Evolutionary conservation across 2,797 vertebrate species (phyloP), one percentile per base, ranked within the genome.

Genomic region (Nasua narica): DNA sequence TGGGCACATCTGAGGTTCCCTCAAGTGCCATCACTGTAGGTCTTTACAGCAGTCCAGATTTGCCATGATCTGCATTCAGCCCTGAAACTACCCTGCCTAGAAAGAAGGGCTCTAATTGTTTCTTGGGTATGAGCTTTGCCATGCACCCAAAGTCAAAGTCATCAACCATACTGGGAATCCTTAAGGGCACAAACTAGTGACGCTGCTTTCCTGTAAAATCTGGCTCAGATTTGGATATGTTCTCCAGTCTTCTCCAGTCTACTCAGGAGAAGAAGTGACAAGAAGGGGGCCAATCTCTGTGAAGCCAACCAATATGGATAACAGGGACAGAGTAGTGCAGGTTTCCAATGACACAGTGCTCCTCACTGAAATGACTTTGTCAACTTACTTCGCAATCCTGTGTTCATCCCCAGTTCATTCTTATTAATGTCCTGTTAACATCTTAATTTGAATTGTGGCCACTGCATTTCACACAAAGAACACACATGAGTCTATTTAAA

Each of bases 401-500:
- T 94, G 78, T 92, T 97, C 86, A 58, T 85, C 52, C 37, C 16
- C 70, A 90, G 87, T 69, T 93, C 85, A 83, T 93, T 95, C 35
- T 79, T 93, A 91, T 84, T 94, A 91, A 67, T 82, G 77, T 27
- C 60, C 69, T 56, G 4, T 90, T 96, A 91, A 93, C 50, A 72
- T 60, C 67, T 37, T 93, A 67, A 93, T 72, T 94, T 96, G 87
- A 97, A 95, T 54, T 69, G 56, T 90, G 78, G 69, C 91, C 83
- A 69, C 81, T 27, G 74, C n/a, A 14, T 88, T 94, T 94, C 96
- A 85, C 40, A 85, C 23, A 29, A 62, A 97, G 91, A 62, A n/a
- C 84, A 91, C 76, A 82, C 27, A 27, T 70, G 83, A 95, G 72
- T 94, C 62, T 96, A 85, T 81, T 94, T 96, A 90, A 89, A 83